Evolutionary conservation across 2,888 invertebrate species (phyloP).

Genomic region (Incurvaria masculella): DNA sequence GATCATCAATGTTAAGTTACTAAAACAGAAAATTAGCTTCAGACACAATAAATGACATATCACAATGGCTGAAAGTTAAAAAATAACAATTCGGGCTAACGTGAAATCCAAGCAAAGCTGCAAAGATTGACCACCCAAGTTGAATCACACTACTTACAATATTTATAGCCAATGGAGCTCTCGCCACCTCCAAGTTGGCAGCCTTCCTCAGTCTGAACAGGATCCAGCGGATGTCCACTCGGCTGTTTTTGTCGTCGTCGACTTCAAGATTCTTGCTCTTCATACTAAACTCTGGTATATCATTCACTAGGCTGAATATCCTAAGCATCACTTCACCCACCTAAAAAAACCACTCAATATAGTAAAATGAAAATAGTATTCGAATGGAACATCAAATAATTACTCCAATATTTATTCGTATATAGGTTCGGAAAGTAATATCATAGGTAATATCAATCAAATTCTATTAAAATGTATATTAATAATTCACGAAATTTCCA

Average conservation of each 20-base stretch:
- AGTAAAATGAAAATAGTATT: too few species aligned
- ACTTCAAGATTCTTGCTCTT: slow-evolving; percentile 26
- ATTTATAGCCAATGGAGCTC: slow-evolving; percentile 61
- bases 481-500: too few species aligned
- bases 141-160: slow-evolving; percentile 63
- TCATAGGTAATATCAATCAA: too few species aligned
- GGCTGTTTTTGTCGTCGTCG: slow-evolving; percentile 31
- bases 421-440: too few species aligned
- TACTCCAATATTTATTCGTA: too few species aligned
- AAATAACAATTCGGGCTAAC: neutral
- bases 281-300: slow-evolving; percentile 28
- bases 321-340: slow-evolving; percentile 43
- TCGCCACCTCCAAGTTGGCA: slow-evolving; percentile 75
- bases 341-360: too few species aligned
- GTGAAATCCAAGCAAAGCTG: too few species aligned
- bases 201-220: slow-evolving; percentile 70
- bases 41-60: slow-evolving; percentile 6
- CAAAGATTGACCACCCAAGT: too few species aligned
- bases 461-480: too few species aligned
- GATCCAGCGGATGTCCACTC: slow-evolving; percentile 70
- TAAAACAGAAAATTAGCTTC: neutral
- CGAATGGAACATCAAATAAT: too few species aligned
- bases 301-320: slow-evolving; percentile 54
- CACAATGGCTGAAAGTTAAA: slow-evolving; percentile 1
- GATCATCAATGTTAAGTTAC: too few species aligned